Base-by-base conservation (phyloP, 2,888 invertebrate species). In the Psylliodes chrysocephalus region DNA sequence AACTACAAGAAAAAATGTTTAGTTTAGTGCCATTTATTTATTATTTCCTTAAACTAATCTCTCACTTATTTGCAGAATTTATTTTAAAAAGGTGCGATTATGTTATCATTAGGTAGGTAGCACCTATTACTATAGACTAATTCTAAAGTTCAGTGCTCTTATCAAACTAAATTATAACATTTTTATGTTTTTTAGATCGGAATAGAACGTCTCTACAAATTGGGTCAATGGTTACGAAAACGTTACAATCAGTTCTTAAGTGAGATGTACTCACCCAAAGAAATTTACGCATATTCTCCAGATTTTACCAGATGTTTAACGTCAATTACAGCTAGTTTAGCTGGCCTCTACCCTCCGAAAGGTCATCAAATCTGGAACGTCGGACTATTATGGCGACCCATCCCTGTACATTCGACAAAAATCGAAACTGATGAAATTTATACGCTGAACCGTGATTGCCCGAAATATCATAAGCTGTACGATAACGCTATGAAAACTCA, bases 291-390 rank as follows among this genome's bases (percentile, higher is more conserved):
- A 1, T 82, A 85, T 53, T 92, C 94, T 47, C 94, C 95, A 0
- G 93, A 95, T 82, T 89, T 91, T 14, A 94, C 96, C 82, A 88
- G 96, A 18, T 93, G 95, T 0, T 82, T 96, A 10, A 94, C 94
- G 91, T 94, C 94, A 63, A 95, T 93, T 0, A 86, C 90, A 76
- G 85, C 89, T 0, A 90, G 92, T 78, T 84, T 95, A 66, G 93
- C 94, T 56, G 92, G 92, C 0, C 77, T 92, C 57, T 60, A 51
- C 17, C 56, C 40, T 4, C 91, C 91, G 0, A 71, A 72, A 7
- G 84, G 80, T 0, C 79, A 82, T 1, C 84, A 66, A 19, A 15
- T 59, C 1, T 68, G 68, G 68, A 66, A 64, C 25, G n/a, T 35
- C 7, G 7, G 60, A 10, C 18, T 69, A 0, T 38, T 18, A 49